Evolutionary conservation across 2,113 vertebrate species (phyloP).

Genomic region (Zosterops japonicus): DNA sequence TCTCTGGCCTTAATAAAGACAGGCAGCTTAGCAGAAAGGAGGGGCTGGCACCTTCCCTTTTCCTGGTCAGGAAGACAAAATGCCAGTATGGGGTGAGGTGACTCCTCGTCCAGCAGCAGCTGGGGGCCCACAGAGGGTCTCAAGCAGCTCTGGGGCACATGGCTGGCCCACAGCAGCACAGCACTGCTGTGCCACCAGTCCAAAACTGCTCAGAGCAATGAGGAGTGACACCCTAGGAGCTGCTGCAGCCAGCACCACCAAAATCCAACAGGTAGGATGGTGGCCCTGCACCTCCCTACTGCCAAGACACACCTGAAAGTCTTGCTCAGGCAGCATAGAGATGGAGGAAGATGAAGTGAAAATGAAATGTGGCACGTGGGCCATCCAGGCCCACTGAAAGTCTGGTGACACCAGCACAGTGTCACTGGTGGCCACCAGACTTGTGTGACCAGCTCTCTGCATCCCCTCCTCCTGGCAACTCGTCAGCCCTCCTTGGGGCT

Average conservation of each 20-base stretch:
- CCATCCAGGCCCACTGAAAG: neutral
- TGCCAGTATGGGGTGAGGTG: neutral
- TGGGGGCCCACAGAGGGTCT: neutral
- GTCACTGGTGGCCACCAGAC: neutral
- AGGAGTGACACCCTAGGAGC: fast-evolving
- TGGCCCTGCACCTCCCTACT: neutral
- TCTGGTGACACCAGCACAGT: fast-evolving
- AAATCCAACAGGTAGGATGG: neutral
- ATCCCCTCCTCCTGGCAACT: neutral
- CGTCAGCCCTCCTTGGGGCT: neutral
- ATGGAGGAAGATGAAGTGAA: neutral
- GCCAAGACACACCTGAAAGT: neutral
- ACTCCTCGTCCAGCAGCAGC: neutral
- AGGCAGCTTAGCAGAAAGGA: neutral
- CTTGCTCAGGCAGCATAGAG: neutral
- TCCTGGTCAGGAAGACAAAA: neutral
- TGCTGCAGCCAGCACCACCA: neutral
- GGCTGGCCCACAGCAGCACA: neutral
- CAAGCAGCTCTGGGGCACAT: neutral
- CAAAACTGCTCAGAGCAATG: neutral
- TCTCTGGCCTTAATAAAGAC: neutral
- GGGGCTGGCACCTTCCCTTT: neutral
- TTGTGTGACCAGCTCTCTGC: neutral
- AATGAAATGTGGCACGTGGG: neutral
- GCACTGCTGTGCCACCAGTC: fast-evolving